Conservation (phyloP, 1,140 invertebrate species). For the Cydia strobilella region DNA sequence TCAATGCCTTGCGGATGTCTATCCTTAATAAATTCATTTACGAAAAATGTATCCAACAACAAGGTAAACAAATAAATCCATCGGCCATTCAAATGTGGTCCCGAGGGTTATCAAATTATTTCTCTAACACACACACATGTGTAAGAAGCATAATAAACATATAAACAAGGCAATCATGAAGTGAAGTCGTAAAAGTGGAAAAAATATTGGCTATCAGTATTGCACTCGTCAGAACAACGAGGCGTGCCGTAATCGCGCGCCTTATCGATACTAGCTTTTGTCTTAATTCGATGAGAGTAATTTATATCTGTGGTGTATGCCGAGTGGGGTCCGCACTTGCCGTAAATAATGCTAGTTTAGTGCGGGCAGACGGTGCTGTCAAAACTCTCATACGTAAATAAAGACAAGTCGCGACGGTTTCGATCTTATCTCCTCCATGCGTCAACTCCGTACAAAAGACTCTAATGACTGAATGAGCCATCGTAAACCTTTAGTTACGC, state of each 20-base stretch:
- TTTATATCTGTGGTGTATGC: slow-evolving; percentile 53
- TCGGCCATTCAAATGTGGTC: slow-evolving; percentile 2
- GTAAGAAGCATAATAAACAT: slow-evolving; percentile 34
- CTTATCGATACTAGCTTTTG: slow-evolving; percentile 70
- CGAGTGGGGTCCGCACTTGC: slow-evolving; percentile 53
- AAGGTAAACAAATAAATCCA: slow-evolving; percentile 21
- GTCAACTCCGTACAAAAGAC: slow-evolving; percentile 72
- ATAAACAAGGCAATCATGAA: slow-evolving; percentile 49
- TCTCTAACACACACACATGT: slow-evolving; percentile 23
- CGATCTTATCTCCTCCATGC: slow-evolving; percentile 65
- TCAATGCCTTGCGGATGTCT: slow-evolving; percentile 66
- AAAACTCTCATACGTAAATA: slow-evolving; percentile 76
- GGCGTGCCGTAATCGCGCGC: slow-evolving; percentile 62
- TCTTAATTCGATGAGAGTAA: slow-evolving; percentile 74
- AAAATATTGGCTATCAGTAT: slow-evolving; percentile 64
- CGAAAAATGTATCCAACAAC: slow-evolving; percentile 25
- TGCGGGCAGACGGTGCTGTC: slow-evolving; percentile 60
- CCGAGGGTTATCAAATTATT: slow-evolving; percentile 19
- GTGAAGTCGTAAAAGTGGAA: slow-evolving; percentile 60
- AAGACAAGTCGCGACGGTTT: slow-evolving; percentile 57
- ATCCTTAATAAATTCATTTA: slow-evolving; percentile 52
- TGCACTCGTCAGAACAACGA: slow-evolving; percentile 63
- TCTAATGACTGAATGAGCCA: slow-evolving; percentile 73
- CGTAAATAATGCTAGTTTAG: slow-evolving; percentile 73
- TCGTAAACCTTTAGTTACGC: slow-evolving; percentile 75